Evolutionary conservation across 2,888 invertebrate genomes (phyloP).

Genomic region (Ennomos quercinarius): DNA sequence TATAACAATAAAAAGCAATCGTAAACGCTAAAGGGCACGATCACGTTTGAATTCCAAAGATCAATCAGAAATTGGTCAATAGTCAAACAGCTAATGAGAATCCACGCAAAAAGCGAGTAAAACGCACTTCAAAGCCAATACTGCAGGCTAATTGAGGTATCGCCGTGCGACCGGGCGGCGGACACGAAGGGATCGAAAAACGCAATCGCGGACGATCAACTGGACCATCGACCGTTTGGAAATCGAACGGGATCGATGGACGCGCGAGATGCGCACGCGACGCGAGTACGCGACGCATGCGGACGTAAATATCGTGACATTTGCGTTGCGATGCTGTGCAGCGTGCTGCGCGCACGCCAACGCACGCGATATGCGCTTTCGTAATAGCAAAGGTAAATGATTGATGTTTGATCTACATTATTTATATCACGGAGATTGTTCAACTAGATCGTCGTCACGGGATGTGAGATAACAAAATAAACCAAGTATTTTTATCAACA

Average conservation of each 20-base stretch:
- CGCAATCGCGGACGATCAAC: slow-evolving; percentile 61
- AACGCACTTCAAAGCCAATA: slow-evolving; percentile 44
- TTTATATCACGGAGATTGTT: slow-evolving; percentile 36
- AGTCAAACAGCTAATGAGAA: slow-evolving; percentile 41
- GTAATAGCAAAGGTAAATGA: slow-evolving; percentile 71
- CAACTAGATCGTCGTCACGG: slow-evolving; percentile 20
- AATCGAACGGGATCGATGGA: slow-evolving; percentile 66
- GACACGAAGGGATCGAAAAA: slow-evolving; percentile 45
- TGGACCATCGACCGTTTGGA: slow-evolving; percentile 55
- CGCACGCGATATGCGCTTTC: slow-evolving; percentile 45
- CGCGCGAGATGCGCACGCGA: slow-evolving; percentile 58
- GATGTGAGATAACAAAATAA: slow-evolving; percentile 2
- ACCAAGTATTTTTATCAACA: not conserved
- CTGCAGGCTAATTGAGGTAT: slow-evolving; percentile 45
- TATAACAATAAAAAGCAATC: slow-evolving; percentile 9
- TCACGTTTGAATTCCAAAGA: slow-evolving; percentile 33
- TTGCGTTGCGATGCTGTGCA: slow-evolving; percentile 56
- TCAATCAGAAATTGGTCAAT: slow-evolving; percentile 51
- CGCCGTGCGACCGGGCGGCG: slow-evolving; percentile 47
- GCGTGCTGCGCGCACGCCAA: slow-evolving; percentile 40
- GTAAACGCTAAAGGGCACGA: slow-evolving; percentile 21
- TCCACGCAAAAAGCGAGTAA: slow-evolving; percentile 43
- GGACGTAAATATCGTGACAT: slow-evolving; percentile 79
- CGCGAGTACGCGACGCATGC: slow-evolving; percentile 47
- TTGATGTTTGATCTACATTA: slow-evolving; percentile 61